These are phyloP conservation scores for Phytoseiulus persimilis DNA, from an alignment of 2,888 invertebrate genomes.

Conservation along the genomic window DNA sequence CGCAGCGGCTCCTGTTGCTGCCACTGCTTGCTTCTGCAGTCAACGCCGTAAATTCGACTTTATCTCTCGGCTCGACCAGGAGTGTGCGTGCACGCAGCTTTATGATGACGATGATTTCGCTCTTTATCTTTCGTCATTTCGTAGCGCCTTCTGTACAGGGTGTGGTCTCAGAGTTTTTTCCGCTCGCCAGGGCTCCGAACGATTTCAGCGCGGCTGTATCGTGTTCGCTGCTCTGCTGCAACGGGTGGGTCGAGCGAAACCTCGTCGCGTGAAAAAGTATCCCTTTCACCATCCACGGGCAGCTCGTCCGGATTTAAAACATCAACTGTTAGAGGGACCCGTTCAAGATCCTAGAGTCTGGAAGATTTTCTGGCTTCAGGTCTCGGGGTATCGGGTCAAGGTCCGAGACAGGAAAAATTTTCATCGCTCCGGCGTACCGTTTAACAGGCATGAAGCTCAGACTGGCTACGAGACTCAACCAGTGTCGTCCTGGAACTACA, in stretches of 20 bases:
- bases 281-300: no score
- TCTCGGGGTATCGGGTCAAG: background rate
- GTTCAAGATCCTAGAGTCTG: no score
- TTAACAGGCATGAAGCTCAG: background rate
- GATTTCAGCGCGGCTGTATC: background rate
- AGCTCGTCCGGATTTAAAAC: no score
- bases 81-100: background rate
- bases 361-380: no score
- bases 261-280: no score
- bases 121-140: constrained; percentile 5
- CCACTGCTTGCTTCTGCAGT: background rate
- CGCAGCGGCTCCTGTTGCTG: background rate
- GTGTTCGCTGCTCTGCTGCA: background rate
- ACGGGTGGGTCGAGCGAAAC: background rate
- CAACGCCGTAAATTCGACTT: background rate
- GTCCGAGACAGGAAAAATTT: background rate
- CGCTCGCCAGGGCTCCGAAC: background rate
- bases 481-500: background rate
- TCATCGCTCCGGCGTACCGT: background rate
- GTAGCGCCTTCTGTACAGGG: background rate
- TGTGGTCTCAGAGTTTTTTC: background rate
- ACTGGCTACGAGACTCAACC: background rate
- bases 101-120: background rate
- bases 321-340: no score
- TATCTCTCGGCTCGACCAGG: background rate